Conservation (phyloP, 2,113 vertebrate species). For the Prolemur simus region DNA sequence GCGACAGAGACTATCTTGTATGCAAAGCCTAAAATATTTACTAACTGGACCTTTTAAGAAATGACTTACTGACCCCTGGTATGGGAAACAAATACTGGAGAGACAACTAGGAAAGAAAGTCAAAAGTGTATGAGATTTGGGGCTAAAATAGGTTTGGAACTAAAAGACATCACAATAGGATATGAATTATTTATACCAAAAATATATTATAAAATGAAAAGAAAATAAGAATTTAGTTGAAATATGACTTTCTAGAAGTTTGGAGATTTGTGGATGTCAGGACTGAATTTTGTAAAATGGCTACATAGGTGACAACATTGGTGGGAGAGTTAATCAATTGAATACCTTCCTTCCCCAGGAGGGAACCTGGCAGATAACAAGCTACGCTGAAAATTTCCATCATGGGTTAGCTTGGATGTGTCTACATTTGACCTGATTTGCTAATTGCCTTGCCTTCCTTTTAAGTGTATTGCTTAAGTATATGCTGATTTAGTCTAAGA, state of each 20-base stretch:
- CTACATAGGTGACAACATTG: neutral
- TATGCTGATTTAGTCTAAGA: constrained; percentile 78
- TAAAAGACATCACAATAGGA: neutral
- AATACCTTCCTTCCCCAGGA: neutral
- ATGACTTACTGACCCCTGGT: neutral
- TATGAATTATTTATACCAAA: neutral
- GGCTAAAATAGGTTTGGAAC: neutral
- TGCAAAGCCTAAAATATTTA: neutral
- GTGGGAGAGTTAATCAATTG: neutral
- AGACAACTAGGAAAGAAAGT: neutral
- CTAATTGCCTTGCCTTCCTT: constrained; percentile 75
- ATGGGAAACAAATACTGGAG: neutral
- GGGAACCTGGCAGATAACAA: constrained; percentile 1
- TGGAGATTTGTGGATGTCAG: neutral
- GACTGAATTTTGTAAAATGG: neutral
- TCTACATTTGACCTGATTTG: constrained; percentile 76
- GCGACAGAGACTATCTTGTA: neutral
- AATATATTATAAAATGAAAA: neutral
- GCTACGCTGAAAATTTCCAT: constrained; percentile 46
- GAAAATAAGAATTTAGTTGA: neutral
- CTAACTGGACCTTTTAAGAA: neutral
- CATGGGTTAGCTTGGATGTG: constrained; percentile 37
- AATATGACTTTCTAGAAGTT: neutral
- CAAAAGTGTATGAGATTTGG: neutral
- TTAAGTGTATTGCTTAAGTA: constrained; percentile 77